phyloP scores from a whole-genome alignment of 2,113 vertebrate species.

The Gallinago paraguaiae region DNA sequence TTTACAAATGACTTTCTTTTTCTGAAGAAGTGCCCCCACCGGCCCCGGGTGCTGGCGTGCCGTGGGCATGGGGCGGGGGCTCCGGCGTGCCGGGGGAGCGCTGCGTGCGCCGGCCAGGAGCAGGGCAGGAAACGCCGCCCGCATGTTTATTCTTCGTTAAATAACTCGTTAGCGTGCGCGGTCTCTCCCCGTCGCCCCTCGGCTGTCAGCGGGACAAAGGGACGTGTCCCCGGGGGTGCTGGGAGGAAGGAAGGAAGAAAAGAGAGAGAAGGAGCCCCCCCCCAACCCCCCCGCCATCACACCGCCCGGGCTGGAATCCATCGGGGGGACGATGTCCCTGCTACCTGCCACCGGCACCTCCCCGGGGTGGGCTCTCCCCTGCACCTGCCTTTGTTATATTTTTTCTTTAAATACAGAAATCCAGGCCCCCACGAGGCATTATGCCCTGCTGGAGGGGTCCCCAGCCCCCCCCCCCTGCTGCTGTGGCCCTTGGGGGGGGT shows the following conservation, averaged over 20 bases:
- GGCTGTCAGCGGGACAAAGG: conserved; percentile 31
- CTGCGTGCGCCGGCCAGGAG: background rate
- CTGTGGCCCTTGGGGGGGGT: background rate
- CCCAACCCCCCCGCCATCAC: background rate
- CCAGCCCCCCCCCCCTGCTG: background rate
- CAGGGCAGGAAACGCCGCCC: background rate
- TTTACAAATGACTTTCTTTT: conserved; percentile 23
- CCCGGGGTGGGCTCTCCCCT: background rate
- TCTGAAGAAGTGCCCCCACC: background rate
- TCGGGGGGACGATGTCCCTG: background rate
- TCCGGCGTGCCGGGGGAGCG: background rate
- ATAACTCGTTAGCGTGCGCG: background rate
- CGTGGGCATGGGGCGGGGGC: background rate
- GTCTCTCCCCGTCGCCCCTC: background rate
- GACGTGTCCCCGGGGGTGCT: background rate
- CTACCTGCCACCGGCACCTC: background rate
- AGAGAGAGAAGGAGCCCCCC: background rate
- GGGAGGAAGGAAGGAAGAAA: conserved; percentile 11
- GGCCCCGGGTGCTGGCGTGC: background rate
- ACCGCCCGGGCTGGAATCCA: accelerated
- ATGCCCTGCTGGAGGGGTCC: background rate
- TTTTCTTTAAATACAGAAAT: background rate
- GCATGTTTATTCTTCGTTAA: background rate
- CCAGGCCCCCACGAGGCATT: background rate
- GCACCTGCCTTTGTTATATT: background rate